Conservation (phyloP, 2,888 invertebrate species). For the Ernsta delagoae region DNA sequence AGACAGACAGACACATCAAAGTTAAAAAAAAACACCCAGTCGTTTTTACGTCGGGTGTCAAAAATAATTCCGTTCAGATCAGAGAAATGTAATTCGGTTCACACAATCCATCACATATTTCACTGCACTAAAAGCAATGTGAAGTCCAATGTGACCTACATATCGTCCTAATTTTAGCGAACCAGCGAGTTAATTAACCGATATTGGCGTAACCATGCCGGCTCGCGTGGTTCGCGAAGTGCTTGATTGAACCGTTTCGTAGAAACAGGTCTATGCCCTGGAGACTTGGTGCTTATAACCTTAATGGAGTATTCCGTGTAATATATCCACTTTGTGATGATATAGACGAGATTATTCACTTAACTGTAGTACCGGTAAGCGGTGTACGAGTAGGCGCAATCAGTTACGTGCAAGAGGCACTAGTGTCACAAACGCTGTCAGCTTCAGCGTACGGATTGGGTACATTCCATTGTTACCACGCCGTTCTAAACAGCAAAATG, state of each 20-base stretch:
- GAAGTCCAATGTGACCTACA: constrained; percentile 20
- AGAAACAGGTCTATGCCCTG: constrained; percentile 5
- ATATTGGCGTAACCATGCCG: constrained; percentile 6
- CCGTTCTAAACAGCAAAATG: too few species aligned
- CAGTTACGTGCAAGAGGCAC: too few species aligned
- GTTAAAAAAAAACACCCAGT: too few species aligned
- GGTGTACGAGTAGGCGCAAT: too few species aligned
- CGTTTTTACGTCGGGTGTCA: too few species aligned
- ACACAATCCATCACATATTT: not conserved
- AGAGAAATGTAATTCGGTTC: not conserved
- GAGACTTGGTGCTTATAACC: not conserved
- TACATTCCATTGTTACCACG: too few species aligned
- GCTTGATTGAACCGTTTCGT: constrained; percentile 5
- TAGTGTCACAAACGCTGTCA: too few species aligned
- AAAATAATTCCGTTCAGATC: too few species aligned
- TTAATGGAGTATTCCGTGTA: not conserved
- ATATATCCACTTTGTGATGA: not conserved
- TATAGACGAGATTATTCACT: not conserved
- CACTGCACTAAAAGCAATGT: not conserved
- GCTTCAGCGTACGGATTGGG: too few species aligned
- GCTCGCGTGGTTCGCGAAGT: constrained; percentile 9
- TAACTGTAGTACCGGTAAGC: not conserved
- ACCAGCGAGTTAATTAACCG: constrained; percentile 29
- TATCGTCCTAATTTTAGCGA: constrained; percentile 25
- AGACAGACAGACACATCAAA: too few species aligned